A percentile compares a stretch with the other conserved stretches of the same genome.
phyloP scores from a whole-genome alignment of 1,140 invertebrate genomes.

The Bombyx mandarina region DNA sequence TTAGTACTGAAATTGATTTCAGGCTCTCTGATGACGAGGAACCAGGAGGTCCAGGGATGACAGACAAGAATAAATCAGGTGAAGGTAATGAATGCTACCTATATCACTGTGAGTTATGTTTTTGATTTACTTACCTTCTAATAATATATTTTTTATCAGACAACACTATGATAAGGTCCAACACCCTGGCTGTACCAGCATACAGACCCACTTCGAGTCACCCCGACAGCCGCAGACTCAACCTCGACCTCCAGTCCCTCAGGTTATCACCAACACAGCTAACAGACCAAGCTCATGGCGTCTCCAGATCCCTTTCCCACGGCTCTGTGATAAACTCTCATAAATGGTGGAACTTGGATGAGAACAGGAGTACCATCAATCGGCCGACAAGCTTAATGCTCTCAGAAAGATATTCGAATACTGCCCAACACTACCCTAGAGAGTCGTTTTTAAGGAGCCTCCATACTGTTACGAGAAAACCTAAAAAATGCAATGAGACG shows the following conservation, averaged over 20 bases:
- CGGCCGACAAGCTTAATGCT: constrained; percentile 60
- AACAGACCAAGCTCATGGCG: constrained; percentile 54
- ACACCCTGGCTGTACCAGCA: constrained; percentile 71
- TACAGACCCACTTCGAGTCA: constrained; percentile 57
- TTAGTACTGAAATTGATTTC: constrained; percentile 7
- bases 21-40: constrained; percentile 66
- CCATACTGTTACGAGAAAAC: constrained; percentile 56
- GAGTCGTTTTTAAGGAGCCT: constrained; percentile 59
- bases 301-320: constrained; percentile 63
- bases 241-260: constrained; percentile 51
- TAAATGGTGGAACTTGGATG: constrained; percentile 52
- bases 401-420: constrained; percentile 50
- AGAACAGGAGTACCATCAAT: constrained; percentile 45
- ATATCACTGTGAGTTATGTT: neutral
- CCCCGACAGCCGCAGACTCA: constrained; percentile 42
- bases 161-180: constrained; percentile 71
- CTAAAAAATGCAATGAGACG: constrained; percentile 54
- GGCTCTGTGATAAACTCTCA: constrained; percentile 63
- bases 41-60: constrained; percentile 56
- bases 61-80: constrained; percentile 60
- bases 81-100: constrained; percentile 26
- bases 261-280: constrained; percentile 53
- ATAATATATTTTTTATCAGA: constrained; percentile 31
- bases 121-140: too few relatives aligned
- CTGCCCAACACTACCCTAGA: constrained; percentile 37